phyloP scores from a whole-genome alignment of 53 echinoderm and acorn worm genomes.

The Henricia sp. region DNA sequence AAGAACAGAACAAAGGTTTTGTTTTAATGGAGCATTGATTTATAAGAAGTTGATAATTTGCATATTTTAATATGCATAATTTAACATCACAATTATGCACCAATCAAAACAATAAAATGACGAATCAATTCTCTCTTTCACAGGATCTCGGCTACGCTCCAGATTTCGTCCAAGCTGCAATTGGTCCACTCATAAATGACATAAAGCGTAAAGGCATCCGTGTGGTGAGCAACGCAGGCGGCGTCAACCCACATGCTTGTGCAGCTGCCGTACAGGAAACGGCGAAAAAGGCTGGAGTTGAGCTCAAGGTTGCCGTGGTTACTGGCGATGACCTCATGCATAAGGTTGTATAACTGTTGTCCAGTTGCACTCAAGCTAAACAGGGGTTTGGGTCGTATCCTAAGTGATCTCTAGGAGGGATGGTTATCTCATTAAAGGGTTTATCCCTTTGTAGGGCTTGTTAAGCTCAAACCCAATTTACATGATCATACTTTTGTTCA shows the following conservation, averaged over 20 bases:
- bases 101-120: too few species aligned
- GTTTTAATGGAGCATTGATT: too few species aligned
- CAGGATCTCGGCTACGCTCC: constrained; percentile 96
- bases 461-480: too few species aligned
- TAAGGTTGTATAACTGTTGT: constrained; percentile 61
- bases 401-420: too few species aligned
- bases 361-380: not conserved
- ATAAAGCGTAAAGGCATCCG: constrained; percentile 92
- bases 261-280: constrained; percentile 79
- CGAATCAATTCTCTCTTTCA: not conserved
- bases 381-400: too few species aligned
- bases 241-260: constrained; percentile 89
- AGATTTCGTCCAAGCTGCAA: constrained; percentile 85
- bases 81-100: too few species aligned
- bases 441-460: too few species aligned
- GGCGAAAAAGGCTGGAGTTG: constrained; percentile 88
- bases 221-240: constrained; percentile 96
- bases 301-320: constrained; percentile 92
- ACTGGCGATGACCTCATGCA: constrained; percentile 92
- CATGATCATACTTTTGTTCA: too few species aligned
- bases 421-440: too few species aligned
- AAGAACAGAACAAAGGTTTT: too few species aligned
- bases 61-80: too few species aligned
- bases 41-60: too few species aligned
- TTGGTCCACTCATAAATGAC: constrained; percentile 81